Evolutionary conservation across 2,113 vertebrate genomes (phyloP), one percentile per base, ranked within the genome.

Genomic region (Antennarius striatus): DNA sequence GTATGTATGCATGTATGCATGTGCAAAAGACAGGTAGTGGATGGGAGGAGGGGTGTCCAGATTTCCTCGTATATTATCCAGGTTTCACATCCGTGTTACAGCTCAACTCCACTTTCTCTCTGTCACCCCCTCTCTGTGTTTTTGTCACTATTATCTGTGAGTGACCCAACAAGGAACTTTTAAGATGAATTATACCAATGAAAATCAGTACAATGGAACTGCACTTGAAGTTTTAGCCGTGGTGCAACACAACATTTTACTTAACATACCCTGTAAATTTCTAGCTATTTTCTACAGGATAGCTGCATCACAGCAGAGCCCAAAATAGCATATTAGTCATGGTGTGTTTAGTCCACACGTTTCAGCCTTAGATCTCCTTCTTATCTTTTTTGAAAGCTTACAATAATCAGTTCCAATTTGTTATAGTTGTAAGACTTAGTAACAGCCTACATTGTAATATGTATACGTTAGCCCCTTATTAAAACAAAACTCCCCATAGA

Each of bases 151-250:
- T 59, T 50, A 71, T 71, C 55, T 52, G 40, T 78, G 52, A 36
- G 51, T 0, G 14, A 71, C 77, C 57, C 36, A 13, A 54, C 15
- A 3, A 28, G 70, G 75, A 79, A 76, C 61, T 73, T 73, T 69
- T 52, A 63, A 70, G 66, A 56, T 56, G 29, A 22, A 45, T 29
- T 53, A 45, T 73, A 70, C 76, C 60, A 72, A 79, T 59, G 8
- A n/a, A n/a, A 13, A 14, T 29, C 46, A 71, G 56, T 56, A 49
- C 15, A 63, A 16, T 50, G 60, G n/a, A 60, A 15, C 39, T 53
- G 28, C 56, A 36, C 32, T 36, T 4, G 15, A 66, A 63, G 3
- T 66, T 10, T 32, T n/a, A 14, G 49, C 36, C 49, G 32, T 13
- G 5, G 17, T 46, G 43, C 32, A 65, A 46, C 46, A 13, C 16